phyloP scores from a whole-genome alignment of 2,113 vertebrate species.

The Gallinago media region DNA sequence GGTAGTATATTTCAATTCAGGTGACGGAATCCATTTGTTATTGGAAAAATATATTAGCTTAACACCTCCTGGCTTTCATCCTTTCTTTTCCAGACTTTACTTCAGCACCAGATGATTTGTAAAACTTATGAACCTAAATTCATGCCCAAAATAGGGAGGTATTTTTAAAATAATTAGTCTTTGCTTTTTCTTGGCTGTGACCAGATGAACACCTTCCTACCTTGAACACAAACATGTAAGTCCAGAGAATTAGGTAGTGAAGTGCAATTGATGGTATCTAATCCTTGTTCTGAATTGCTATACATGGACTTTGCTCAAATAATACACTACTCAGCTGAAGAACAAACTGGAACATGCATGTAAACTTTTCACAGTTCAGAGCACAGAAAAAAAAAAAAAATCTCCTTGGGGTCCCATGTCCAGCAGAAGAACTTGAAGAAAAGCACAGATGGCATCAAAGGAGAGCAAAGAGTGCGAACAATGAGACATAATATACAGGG shows the following conservation, averaged over 20 bases:
- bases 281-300: neutral
- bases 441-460: neutral
- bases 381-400: neutral
- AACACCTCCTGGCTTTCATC: neutral
- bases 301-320: neutral
- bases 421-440: neutral
- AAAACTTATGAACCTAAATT: neutral
- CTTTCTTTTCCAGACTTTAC: neutral
- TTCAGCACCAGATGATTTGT: neutral
- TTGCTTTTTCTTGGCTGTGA: neutral
- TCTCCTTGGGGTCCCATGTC: neutral
- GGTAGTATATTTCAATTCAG: neutral
- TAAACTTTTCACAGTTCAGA: neutral
- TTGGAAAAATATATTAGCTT: neutral
- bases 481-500: fast-evolving
- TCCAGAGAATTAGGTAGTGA: neutral
- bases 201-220: neutral
- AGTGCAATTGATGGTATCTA: neutral
- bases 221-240: neutral
- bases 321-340: neutral
- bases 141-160: neutral
- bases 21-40: neutral
- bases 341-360: neutral
- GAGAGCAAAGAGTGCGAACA: neutral
- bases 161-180: neutral